Evolutionary conservation across 2,888 invertebrate genomes (phyloP).

Genomic region (Stenolophus ochropezus): DNA sequence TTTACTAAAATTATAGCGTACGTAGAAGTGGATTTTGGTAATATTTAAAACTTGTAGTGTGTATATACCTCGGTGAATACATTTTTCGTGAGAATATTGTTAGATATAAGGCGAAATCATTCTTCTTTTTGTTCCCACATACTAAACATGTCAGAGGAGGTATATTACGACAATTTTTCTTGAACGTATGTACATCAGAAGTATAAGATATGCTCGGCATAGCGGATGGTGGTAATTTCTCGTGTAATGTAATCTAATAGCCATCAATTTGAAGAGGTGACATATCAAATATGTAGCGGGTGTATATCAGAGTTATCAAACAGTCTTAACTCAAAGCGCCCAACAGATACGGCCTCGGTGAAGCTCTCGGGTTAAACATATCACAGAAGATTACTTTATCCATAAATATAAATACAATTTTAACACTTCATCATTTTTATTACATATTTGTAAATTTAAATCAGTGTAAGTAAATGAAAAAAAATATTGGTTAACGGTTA

Average conservation of each 20-base stretch:
- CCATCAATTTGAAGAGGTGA: constrained; percentile 16
- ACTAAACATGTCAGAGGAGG: background rate
- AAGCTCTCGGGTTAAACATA: background rate
- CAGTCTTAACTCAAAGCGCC: constrained; percentile 31
- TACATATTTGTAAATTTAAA: no score
- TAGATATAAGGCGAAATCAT: background rate
- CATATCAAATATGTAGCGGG: constrained; percentile 25
- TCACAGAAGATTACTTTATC: no score
- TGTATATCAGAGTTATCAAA: constrained; percentile 28
- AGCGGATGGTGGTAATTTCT: background rate
- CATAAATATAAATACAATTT: no score
- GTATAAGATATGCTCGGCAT: background rate
- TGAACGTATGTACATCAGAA: background rate
- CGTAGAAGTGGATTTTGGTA: background rate
- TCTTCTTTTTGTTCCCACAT: background rate
- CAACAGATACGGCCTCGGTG: background rate
- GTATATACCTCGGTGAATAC: background rate
- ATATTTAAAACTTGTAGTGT: no score
- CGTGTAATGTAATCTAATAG: constrained; percentile 13
- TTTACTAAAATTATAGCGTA: background rate
- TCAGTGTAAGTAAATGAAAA: no score
- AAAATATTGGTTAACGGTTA: no score
- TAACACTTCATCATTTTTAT: no score
- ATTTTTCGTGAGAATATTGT: background rate
- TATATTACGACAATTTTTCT: background rate